These are phyloP conservation scores for Ammodytes marinus DNA, from an alignment of 2,113 vertebrate species.

Conservation along the genomic window DNA sequence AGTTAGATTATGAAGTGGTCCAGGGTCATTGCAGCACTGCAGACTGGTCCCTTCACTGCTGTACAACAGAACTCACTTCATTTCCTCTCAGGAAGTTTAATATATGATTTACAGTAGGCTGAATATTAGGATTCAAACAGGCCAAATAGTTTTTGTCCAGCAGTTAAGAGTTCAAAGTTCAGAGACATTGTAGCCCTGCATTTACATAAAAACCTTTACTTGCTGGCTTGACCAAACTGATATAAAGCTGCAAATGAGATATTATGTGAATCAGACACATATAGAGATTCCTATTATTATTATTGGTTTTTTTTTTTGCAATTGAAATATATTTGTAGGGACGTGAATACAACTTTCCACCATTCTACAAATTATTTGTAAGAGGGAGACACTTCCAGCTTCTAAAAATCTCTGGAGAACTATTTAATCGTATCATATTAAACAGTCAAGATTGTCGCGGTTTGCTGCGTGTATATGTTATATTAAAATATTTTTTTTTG, in stretches of 20 bases:
- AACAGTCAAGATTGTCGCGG: not conserved
- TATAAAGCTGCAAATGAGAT: not conserved
- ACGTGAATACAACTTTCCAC: not conserved
- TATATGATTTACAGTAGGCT: not conserved
- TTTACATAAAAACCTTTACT: not conserved
- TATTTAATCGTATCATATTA: not conserved
- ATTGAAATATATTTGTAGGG: not conserved
- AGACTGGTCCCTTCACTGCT: not conserved
- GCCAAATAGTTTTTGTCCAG: conserved; percentile 2
- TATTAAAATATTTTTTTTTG: not conserved
- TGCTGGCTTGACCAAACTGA: not conserved
- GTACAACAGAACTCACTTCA: not conserved
- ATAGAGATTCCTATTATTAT: not conserved
- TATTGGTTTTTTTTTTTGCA: not conserved
- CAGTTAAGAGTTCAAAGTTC: conserved; percentile 41
- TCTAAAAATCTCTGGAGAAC: not conserved
- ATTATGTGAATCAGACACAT: not conserved
- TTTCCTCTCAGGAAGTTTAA: not conserved
- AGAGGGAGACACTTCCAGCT: not conserved
- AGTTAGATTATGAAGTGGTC: not conserved
- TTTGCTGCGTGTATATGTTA: not conserved
- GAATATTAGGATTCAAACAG: not conserved
- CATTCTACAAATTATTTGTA: not conserved
- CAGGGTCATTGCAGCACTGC: conserved; percentile 11
- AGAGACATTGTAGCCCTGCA: not conserved